Base-by-base conservation (phyloP, 2,888 invertebrate genomes). In the Acholoe squamosa region DNA sequence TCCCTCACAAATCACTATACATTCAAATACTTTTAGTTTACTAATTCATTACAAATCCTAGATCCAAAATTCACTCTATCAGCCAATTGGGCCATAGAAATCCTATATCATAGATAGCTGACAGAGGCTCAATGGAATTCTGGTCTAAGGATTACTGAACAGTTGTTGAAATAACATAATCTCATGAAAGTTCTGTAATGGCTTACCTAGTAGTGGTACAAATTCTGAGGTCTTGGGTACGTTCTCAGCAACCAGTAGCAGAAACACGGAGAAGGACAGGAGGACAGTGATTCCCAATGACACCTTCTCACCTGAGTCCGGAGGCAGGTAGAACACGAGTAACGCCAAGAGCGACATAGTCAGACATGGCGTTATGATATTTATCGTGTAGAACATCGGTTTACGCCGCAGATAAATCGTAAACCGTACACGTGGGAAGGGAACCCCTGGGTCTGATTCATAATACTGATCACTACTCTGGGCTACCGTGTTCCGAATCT, bases 211-310 rank as follows among this genome's bases (percentile, higher is more conserved):
- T 5, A 93, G 90, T 5, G 93, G 93, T 19, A 93, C 92, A 52
- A 90, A 92, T 31, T 93, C 93, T 0, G 93, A 93, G 5, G 92
- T 93, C 89, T 93, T 93, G 14, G 93, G 93, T n/a, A 93, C 92
- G 84, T 93, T 93, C 67, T 93, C 93, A 16, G 93, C 93, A 14
- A 93, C 93, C 7, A 93, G 91, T 22, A 93, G 84, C 33, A 93
- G 91, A 76, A 93, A 93, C 84, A 93, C 93, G n/a, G 92, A 92
- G 89, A 93, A 93, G 54, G 93, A 92, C 28, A 93, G 91, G 3
- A 93, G 92, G 14, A 93, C 93, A n/a, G 93, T 93, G 84, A 93
- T 92, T 5, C 93, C 93, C 25, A 93, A 92, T 19, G 92, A 91
- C n/a, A 93, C 92, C 89, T 93, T 93, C 89, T 93, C 93, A 0